Evolutionary conservation across 2,888 invertebrate genomes (phyloP).

Genomic region (Cosmia trapezina): DNA sequence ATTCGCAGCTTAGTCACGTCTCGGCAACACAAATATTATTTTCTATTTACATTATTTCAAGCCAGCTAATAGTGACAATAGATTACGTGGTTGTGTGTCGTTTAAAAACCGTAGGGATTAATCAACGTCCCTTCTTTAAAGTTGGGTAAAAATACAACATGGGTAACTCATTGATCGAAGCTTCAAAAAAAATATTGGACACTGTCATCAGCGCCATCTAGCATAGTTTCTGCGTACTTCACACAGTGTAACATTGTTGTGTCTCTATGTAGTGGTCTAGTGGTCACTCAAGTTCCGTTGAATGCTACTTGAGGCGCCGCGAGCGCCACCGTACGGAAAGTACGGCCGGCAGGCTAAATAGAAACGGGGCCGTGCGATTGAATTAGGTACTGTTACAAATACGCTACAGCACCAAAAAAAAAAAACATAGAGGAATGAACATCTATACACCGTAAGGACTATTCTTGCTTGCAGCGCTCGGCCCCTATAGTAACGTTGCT

Average conservation of each 20-base stretch:
- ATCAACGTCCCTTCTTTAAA: neutral
- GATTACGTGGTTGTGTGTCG: too few species aligned
- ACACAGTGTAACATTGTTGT: slow-evolving; percentile 30
- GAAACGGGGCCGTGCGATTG: neutral
- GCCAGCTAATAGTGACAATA: too few species aligned
- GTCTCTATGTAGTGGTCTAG: slow-evolving; percentile 7
- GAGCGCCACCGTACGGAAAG: slow-evolving; percentile 5
- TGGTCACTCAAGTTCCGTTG: slow-evolving; percentile 58
- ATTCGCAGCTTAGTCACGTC: too few species aligned
- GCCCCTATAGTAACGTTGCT: too few species aligned
- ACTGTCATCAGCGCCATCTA: slow-evolving; percentile 56
- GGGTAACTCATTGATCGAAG: neutral
- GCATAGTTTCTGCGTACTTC: slow-evolving; percentile 5
- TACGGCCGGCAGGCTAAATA: too few species aligned
- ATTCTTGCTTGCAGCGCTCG: too few species aligned
- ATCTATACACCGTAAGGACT: too few species aligned
- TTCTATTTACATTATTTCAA: too few species aligned
- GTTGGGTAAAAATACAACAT: neutral
- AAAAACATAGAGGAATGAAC: neutral
- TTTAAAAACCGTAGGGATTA: too few species aligned
- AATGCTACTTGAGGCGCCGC: slow-evolving; percentile 44
- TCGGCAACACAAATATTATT: too few species aligned
- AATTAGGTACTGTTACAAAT: neutral
- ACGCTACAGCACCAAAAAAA: too few species aligned
- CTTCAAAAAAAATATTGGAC: neutral